Base-by-base conservation (phyloP, 2,888 invertebrate species). In the Ganaspis brasiliensis region DNA sequence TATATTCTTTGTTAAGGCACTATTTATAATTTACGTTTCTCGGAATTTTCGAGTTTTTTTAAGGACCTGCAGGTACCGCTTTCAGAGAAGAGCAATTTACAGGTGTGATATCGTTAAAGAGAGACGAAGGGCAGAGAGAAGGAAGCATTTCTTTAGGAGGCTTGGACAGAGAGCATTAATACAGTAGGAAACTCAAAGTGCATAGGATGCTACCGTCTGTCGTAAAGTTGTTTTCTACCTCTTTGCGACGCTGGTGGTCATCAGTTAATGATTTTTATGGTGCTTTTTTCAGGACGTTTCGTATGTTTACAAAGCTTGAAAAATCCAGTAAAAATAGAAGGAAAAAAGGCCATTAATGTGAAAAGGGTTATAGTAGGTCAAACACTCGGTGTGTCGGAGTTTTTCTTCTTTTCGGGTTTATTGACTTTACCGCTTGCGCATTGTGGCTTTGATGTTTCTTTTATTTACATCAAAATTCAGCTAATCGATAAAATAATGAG, bases 121-220 rank as follows among this genome's bases (percentile, higher is more conserved):
- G 72, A 59, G 37, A 12, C 14, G 24, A 45, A 49, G 45, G 67
- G 45, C n/a, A n/a, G 21, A 45, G 24, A 12, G 45, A 21, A 9
- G 24, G 37, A n/a, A 12, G n/a, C 12, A 19, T 35, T 35, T 61
- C 16, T 16, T 35, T 59, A 26, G 40, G 37, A 12, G 19, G 12
- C 9, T 37, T 37, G 37, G 40, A 6, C 8, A 16, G 19, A 37
- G 63, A 67, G 40, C 49, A 83, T 84, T 85, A 84, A 85, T 84
- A 82, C 80, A 81, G 81, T 82, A 82, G 83, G 80, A 72, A 76
- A 83, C 78, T 81, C 82, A 84, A 83, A 84, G 81, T 79, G 81
- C 82, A 76, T 77, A 81, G 77, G 78, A 82, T 76, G 87, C 87
- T 88, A 89, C 87, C 83, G 87, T 84, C 81, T 82, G 82, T 88